Conservation (phyloP, 2,797 vertebrate genomes). For the Pelobates cultripes region DNA sequence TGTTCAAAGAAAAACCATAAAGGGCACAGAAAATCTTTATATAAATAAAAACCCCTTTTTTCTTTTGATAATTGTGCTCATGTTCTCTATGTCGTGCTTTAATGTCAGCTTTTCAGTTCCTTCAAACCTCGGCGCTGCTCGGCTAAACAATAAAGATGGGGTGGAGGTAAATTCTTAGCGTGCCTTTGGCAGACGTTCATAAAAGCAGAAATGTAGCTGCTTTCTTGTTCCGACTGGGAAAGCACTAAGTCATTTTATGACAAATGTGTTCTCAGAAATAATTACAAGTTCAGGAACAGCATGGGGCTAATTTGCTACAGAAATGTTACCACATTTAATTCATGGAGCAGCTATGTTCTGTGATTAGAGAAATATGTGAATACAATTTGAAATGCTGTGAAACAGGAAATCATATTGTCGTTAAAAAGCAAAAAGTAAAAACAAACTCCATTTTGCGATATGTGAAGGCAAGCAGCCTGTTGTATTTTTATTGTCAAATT, state of each 20-base stretch:
- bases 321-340: slow-evolving; percentile 40
- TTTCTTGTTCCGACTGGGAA: slow-evolving; percentile 61
- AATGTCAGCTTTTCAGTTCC: too few relatives aligned
- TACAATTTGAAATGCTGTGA: slow-evolving; percentile 9
- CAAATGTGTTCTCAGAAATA: slow-evolving; percentile 64
- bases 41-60: too few relatives aligned
- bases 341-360: slow-evolving; percentile 19
- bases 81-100: too few relatives aligned
- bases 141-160: neutral
- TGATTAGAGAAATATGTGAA: neutral
- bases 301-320: slow-evolving; percentile 61
- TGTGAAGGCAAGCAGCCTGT: neutral
- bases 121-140: neutral
- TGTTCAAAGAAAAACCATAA: too few relatives aligned
- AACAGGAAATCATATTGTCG: neutral
- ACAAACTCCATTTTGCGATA: neutral
- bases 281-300: slow-evolving; percentile 64
- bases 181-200: slow-evolving; percentile 29
- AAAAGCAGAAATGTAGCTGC: neutral
- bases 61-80: too few relatives aligned
- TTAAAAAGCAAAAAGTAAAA: neutral
- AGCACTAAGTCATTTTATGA: slow-evolving; percentile 62
- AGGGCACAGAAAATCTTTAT: too few relatives aligned
- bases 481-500: neutral
- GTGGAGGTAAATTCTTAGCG: neutral